Evolutionary conservation across 2,113 vertebrate genomes (phyloP), one percentile per base, ranked within the genome.

Genomic region (Oncorhynchus clarkii): DNA sequence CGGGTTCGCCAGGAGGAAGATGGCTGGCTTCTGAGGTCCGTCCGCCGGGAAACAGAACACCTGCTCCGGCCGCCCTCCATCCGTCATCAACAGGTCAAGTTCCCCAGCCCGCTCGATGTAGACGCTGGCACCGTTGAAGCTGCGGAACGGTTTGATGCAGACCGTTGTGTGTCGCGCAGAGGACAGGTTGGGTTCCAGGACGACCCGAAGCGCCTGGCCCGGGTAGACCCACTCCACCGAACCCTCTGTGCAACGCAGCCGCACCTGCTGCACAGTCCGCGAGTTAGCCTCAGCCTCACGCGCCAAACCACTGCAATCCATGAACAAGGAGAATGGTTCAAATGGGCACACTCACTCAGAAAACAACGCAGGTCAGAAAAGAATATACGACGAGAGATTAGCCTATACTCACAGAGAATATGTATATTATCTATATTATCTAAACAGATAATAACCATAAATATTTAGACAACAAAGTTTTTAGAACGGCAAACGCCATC

Each of bases 191-290:
- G 95, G 93, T 75, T 94, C 92, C 79, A 96, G 86, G 1, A 94
- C 27, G 4, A 95, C 89, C 0, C 89, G 75, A 74, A 95, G 83
- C 39, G 93, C 93, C 68, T 87, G 88, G 0, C 87, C 88, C 0
- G 94, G 95, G 83, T 93, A 94, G 60, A 92, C 20, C 95, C 95
- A 94, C 70, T 88, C 82, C 76, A 96, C 89, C 1, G 87, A 93
- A 7, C 95, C 94, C 76, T 89, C 84, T 0, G 93, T 90, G 66
- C 95, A 95, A 78, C 93, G 90, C 49, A 95, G 89, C 8, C 83
- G 91, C 57, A 95, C 91, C 88, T 95, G 95, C 65, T 94, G 92
- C 22, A 95, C 93, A 0, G 92, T 82, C 0, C 89, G 80, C 57
- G 90, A 85, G 4, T 79, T 78, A 0, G 9, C 39, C 39, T 11